These are phyloP conservation scores for Magallana nippona DNA, from an alignment of 2,888 invertebrate genomes.

Conservation along the genomic window DNA sequence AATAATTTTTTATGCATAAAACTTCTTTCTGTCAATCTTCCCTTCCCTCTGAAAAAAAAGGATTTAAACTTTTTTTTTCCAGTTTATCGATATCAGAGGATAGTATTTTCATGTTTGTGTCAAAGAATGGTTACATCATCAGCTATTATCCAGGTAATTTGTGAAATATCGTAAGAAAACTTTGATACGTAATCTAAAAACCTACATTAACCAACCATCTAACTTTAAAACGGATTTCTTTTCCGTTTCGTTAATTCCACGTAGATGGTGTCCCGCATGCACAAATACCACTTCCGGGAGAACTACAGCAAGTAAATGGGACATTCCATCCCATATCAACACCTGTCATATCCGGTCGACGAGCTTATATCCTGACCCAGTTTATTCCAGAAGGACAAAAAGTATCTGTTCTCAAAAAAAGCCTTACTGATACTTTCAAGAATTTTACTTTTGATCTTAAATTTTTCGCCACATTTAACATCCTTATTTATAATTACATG, in stretches of 20 bases:
- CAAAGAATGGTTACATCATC: conserved; percentile 43
- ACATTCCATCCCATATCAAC: conserved; percentile 64
- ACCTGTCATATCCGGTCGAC: conserved; percentile 61
- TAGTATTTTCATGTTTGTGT: conserved; percentile 44
- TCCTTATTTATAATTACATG: too few species aligned
- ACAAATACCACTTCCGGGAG: conserved; percentile 54
- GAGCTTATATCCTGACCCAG: conserved; percentile 64
- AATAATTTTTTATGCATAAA: too few species aligned
- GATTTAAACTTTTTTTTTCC: conserved; percentile 25
- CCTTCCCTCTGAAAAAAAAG: neutral
- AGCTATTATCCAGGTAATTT: conserved; percentile 44
- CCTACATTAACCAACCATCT: too few species aligned
- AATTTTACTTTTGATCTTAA: too few species aligned
- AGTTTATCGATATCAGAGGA: conserved; percentile 40
- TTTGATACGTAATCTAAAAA: too few species aligned
- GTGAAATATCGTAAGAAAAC: neutral
- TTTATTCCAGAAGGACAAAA: conserved; percentile 56
- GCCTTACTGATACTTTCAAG: too few species aligned
- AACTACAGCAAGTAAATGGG: conserved; percentile 58
- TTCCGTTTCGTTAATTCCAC: neutral
- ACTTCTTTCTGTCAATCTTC: too few species aligned
- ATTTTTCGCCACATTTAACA: too few species aligned
- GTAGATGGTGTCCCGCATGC: conserved; percentile 62
- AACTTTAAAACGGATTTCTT: neutral
- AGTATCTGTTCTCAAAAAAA: neutral